Evolutionary conservation across 2,113 vertebrate genomes (phyloP).

Genomic region (Mustelus asterias): DNA sequence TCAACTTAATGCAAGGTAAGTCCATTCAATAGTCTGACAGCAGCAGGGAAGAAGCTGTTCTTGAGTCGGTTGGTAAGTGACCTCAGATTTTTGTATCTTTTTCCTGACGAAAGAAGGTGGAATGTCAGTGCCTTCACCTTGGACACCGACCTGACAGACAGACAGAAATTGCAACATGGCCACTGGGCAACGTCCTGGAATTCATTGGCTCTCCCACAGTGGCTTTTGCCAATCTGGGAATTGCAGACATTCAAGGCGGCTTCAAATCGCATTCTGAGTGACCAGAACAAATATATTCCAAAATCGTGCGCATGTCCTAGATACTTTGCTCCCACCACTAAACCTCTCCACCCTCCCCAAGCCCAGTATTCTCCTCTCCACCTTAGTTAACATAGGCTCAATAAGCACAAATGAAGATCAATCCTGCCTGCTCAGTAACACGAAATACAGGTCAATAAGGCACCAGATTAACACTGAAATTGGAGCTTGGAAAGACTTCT

Average conservation of each 20-base stretch:
- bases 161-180: not conserved
- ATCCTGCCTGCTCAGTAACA: not conserved
- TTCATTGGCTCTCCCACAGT: too few species aligned
- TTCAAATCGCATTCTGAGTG: not conserved
- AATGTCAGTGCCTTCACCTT: not conserved
- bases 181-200: not conserved
- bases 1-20: too few species aligned
- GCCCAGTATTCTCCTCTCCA: not conserved
- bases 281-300: not conserved
- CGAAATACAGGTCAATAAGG: not conserved
- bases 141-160: not conserved
- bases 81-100: too few species aligned
- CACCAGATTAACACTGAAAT: not conserved
- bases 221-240: not conserved
- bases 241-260: not conserved
- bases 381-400: not conserved
- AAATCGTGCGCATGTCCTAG: not conserved
- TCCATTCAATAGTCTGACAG: too few species aligned
- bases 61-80: too few species aligned
- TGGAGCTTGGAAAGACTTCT: not conserved
- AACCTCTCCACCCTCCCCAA: not conserved
- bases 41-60: too few species aligned
- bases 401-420: not conserved
- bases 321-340: not conserved
- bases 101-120: too few species aligned